These are phyloP conservation scores for Diarsia dahlii DNA, from an alignment of 2,888 invertebrate species.

Conservation along the genomic window DNA sequence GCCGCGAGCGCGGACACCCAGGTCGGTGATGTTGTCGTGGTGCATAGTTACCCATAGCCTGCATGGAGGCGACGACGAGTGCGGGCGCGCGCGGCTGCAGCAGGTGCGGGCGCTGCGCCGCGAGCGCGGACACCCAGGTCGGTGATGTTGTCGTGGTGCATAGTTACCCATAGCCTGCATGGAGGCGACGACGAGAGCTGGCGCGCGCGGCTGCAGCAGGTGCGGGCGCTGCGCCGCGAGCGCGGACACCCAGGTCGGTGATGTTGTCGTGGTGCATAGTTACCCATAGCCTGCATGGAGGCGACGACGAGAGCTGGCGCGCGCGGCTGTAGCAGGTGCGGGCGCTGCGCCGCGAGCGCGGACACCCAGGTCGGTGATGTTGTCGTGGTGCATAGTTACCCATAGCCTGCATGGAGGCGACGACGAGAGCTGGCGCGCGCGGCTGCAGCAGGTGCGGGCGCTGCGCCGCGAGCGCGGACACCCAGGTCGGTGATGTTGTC, in stretches of 20 bases:
- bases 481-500: conserved; percentile 75
- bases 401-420: conserved; percentile 63
- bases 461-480: conserved; percentile 78
- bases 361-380: conserved; percentile 80
- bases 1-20: conserved; percentile 83
- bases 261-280: not conserved
- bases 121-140: conserved; percentile 84
- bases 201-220: conserved; percentile 82
- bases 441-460: conserved; percentile 81
- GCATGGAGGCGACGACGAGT: conserved; percentile 74
- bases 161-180: conserved; percentile 60
- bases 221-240: conserved; percentile 78
- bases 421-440: conserved; percentile 78
- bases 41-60: conserved; percentile 32
- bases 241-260: conserved; percentile 84
- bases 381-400: conserved; percentile 6
- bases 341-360: conserved; percentile 78
- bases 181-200: conserved; percentile 73
- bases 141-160: too few relatives aligned
- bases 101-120: conserved; percentile 76
- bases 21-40: too few relatives aligned
- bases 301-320: conserved; percentile 76
- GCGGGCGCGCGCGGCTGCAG: conserved; percentile 80
- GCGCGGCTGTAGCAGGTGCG: conserved; percentile 80
- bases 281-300: conserved; percentile 64